phyloP scores from a whole-genome alignment of 2,797 vertebrate genomes.

The Pangasius macronema region DNA sequence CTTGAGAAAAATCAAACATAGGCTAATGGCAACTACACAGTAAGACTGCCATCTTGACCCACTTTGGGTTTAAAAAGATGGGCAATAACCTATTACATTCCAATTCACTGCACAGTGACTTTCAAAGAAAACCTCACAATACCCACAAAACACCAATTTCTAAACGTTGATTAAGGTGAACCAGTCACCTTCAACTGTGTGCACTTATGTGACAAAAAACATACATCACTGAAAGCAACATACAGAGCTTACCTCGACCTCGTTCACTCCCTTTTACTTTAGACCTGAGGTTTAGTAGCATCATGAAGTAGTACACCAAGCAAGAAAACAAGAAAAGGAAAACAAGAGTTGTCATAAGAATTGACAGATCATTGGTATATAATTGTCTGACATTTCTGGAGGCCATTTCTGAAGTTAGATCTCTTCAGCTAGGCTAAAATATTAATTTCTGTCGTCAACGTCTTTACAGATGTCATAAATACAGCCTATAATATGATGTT shows the following conservation, averaged over 20 bases:
- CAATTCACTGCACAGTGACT: constrained; percentile 16
- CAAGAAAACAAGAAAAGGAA: not conserved
- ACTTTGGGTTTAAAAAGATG: constrained; percentile 35
- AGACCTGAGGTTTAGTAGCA: not conserved
- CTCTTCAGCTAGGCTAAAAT: not conserved
- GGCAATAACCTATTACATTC: constrained; percentile 30
- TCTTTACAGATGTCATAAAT: not conserved
- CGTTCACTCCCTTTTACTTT: not conserved
- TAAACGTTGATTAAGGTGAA: constrained; percentile 21
- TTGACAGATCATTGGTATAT: not conserved
- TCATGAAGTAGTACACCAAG: constrained; percentile 3
- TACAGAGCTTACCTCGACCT: not conserved
- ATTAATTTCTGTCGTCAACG: not conserved
- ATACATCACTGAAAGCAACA: not conserved
- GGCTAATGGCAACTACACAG: constrained; percentile 3
- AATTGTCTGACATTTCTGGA: not conserved
- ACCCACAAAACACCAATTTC: not conserved
- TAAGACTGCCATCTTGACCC: constrained; percentile 31
- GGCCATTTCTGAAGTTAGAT: not conserved
- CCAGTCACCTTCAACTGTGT: not conserved
- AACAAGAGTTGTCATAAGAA: constrained; percentile 2
- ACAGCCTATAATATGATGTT: not conserved
- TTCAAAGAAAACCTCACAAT: constrained; percentile 1
- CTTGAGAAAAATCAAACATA: not conserved
- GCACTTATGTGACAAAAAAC: not conserved